Evolutionary conservation across 2,113 vertebrate genomes (phyloP).

Genomic region (Agelaius phoeniceus): DNA sequence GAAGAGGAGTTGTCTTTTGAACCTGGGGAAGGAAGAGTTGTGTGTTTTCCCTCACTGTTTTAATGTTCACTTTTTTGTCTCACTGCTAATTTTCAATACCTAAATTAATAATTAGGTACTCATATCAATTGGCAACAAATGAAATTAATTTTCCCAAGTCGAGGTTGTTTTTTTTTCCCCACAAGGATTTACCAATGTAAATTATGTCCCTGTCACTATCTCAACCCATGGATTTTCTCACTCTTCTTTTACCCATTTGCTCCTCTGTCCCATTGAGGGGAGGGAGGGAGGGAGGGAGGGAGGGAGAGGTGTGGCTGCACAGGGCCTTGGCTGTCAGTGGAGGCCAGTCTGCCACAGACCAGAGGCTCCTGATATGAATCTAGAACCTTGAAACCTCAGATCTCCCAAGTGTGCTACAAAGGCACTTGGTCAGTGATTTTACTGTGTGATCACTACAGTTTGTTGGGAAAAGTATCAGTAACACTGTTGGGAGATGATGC

Average conservation of each 20-base stretch:
- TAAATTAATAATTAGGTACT: not conserved
- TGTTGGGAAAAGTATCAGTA: not conserved
- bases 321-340: not conserved
- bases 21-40: not conserved
- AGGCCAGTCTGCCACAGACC: not conserved
- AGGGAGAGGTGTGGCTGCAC: accelerated
- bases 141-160: not conserved
- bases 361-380: not conserved
- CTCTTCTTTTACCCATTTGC: not conserved
- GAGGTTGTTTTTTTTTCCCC: not conserved
- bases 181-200: not conserved
- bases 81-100: not conserved
- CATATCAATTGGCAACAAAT: not conserved
- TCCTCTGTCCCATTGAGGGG: accelerated
- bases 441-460: not conserved
- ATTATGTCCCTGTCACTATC: not conserved
- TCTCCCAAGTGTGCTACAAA: not conserved
- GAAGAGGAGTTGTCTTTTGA: not conserved
- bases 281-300: not conserved
- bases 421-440: not conserved
- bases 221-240: not conserved
- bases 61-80: accelerated
- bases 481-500: not conserved
- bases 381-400: not conserved
- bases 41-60: not conserved